phyloP scores from a whole-genome alignment of 2,797 vertebrate species.

The Loris lydekkerianus region DNA sequence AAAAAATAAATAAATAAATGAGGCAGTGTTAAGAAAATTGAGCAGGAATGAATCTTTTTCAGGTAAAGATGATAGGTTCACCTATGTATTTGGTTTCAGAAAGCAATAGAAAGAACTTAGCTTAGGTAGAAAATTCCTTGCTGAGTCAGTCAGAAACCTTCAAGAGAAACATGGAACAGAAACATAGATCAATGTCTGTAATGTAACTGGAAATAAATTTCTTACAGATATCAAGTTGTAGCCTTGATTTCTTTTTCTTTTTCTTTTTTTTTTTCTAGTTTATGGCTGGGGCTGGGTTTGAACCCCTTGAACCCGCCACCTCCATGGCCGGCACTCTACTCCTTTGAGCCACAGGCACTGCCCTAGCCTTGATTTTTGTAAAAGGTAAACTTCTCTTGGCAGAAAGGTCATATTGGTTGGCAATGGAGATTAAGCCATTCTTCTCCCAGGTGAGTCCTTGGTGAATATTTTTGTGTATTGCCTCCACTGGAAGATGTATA shows the following conservation, averaged over 20 bases:
- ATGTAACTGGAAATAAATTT: slow-evolving; percentile 32
- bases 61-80: not conserved
- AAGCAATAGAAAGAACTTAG: slow-evolving; percentile 4
- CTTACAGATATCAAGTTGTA: not conserved
- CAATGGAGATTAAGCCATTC: not conserved
- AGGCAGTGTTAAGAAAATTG: slow-evolving; percentile 32
- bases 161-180: not conserved
- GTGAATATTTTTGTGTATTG: slow-evolving; percentile 32
- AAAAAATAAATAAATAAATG: too few species aligned
- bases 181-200: not conserved
- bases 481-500: not conserved
- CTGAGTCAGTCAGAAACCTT: not conserved
- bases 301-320: too few species aligned
- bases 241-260: too few species aligned
- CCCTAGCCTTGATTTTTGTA: slow-evolving; percentile 31
- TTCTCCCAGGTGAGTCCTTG: not conserved
- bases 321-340: too few species aligned
- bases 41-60: slow-evolving; percentile 16
- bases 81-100: slow-evolving; percentile 9
- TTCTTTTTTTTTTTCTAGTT: too few species aligned
- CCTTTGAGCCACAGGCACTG: too few species aligned
- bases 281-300: too few species aligned
- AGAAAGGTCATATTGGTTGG: not conserved
- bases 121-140: not conserved
- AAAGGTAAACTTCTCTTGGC: slow-evolving; percentile 4